Conservation (phyloP, 2,797 vertebrate species). For the Myotis pilosus region DNA sequence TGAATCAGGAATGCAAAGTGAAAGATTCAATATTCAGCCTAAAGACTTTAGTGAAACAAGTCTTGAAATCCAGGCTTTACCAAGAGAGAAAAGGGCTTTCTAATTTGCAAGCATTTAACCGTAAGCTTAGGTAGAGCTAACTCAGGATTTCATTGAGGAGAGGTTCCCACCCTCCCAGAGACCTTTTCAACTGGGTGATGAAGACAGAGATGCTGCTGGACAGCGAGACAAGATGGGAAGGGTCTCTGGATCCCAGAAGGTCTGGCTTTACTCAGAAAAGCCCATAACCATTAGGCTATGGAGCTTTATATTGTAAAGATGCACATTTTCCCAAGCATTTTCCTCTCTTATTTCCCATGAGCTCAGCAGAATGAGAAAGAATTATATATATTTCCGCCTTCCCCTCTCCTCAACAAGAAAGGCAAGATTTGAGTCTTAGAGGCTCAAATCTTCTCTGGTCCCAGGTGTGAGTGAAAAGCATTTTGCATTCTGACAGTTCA, state of each 20-base stretch:
- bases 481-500: background rate
- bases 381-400: background rate
- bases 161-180: background rate
- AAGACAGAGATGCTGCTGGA: background rate
- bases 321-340: background rate
- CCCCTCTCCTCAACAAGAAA: background rate
- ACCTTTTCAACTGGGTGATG: background rate
- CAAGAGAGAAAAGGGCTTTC: background rate
- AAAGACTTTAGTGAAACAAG: conserved; percentile 34
- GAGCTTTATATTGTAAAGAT: background rate
- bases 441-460: too few species aligned
- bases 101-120: background rate
- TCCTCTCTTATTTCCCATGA: background rate
- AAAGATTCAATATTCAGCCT: conserved; percentile 15
- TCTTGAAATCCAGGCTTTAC: background rate
- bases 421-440: background rate
- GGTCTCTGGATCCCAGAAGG: background rate
- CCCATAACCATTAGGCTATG: background rate
- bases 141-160: background rate
- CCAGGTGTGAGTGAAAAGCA: background rate
- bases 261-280: background rate
- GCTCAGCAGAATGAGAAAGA: conserved; percentile 5
- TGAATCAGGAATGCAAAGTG: conserved; percentile 12
- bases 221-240: background rate
- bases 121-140: background rate